Base-by-base conservation (phyloP, 1,140 invertebrate species). In the Drosophila lacteicornis region DNA sequence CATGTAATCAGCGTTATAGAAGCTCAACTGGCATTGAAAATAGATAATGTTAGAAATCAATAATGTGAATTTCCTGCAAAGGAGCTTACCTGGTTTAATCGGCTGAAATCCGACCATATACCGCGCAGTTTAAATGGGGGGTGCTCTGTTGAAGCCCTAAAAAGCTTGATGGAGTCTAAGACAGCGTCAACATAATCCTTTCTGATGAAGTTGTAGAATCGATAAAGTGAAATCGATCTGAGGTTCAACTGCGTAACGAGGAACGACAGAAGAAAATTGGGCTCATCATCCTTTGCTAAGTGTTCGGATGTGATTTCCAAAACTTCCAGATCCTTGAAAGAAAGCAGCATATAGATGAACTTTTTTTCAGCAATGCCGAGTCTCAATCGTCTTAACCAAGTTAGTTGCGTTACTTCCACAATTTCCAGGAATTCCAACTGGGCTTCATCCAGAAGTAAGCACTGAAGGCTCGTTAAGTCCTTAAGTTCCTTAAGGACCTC, bases 271-370 rank as follows among this genome's bases (percentile, higher is more conserved):
- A 58, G 7, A 7, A 43, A 58, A 25, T 58, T 58, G 38, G 15
- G 11, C 27, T 43, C 56, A 17, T 27, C 13, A 27, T 27, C 13
- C 9, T 22, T 22, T 7, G 56, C 56, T 22, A 27, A 13, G 27
- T 58, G 56, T 11, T 22, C 27, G 3, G 56, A 58, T 17, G 56
- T 43, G 7, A 58, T 58, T 58, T 58, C 56, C 56, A 58, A 17
- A 22, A 43, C 56, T 58, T 58, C 56, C 3, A 58, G 38, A 17
- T 42, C 12, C 12, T n/a, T 42, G 11, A 58, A 17, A 17, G 6
- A 11, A 19, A 43, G 25, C 15, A 58, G 56, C 15, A 58, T n/a
- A 17, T n/a, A 43, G 22, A 58, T n/a, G 12, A 43, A 43, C n/a
- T 17, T 17, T 17, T 58, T 58, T 3, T 13, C n/a, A 6, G 38